Conservation (phyloP, 2,113 vertebrate genomes). For the Cryptotis parvus region DNA sequence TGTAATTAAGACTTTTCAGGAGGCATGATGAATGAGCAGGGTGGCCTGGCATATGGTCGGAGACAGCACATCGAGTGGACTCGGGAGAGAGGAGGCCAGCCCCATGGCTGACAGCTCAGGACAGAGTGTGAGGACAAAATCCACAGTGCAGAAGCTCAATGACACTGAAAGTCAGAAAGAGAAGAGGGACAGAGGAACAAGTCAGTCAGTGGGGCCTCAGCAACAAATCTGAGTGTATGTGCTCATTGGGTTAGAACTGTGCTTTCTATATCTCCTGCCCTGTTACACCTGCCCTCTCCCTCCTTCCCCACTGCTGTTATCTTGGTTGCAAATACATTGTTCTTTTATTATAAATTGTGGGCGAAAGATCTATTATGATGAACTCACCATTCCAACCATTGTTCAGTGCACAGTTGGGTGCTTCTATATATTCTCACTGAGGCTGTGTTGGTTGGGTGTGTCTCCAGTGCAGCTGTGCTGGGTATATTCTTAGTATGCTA, state of each 20-base stretch:
- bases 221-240: fast-evolving
- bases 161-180: neutral
- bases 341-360: neutral
- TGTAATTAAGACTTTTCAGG: slow-evolving; percentile 85
- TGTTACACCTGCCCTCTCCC: fast-evolving
- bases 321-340: neutral
- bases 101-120: neutral
- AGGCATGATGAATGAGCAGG: slow-evolving; percentile 84
- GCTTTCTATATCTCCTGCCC: neutral
- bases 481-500: too few species aligned
- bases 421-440: neutral
- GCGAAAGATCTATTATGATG: neutral
- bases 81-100: neutral
- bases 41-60: slow-evolving; percentile 57
- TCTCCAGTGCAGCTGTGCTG: too few species aligned
- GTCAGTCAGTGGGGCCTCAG: neutral
- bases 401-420: neutral
- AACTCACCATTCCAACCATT: neutral
- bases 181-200: too few species aligned
- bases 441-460: too few species aligned
- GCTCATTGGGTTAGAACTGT: fast-evolving
- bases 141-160: neutral
- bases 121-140: fast-evolving
- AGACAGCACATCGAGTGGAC: slow-evolving; percentile 42
- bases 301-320: neutral